Evolutionary conservation across 2,888 invertebrate species (phyloP), one percentile per base, ranked within the genome.

Genomic region (Sinohyriopsis cumingii): DNA sequence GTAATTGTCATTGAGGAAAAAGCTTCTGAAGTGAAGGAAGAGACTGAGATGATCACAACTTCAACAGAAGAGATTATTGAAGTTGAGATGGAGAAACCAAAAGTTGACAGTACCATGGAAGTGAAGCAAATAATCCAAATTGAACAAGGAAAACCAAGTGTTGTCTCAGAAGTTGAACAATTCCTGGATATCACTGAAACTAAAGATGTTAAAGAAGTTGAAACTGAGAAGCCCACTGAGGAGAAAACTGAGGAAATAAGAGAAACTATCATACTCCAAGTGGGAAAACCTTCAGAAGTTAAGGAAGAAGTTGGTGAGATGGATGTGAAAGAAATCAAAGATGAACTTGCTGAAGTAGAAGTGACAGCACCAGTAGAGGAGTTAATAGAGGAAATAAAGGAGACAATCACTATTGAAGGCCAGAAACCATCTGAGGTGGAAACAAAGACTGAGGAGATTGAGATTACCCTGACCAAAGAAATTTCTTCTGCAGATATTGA

Each of bases 161-260:
- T 22, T 19, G 24, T 24, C 20, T 15, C 56, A 18, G 60, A 25
- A 45, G 63, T 65, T 24, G 72, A 69, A 59, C 62, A 63, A 57
- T 20, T 63, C 33, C 7, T n/a, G 18, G 19, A n/a, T 56, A 64
- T 57, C 4, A 57, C 59, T 57, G 65, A 62, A 63, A 60, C 63
- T 18, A 53, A 56, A 25, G 59, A 59, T n/a, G 59, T 63, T 19
- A 1, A 59, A 22, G 64, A 69, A 20, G 19, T 20, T 28, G 63
- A 82, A 59, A 57, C 71, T 19, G 73, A 74, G n/a, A 73, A 77
- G 61, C 69, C 73, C 33, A 70, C 72, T 61, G 78, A 79, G n/a
- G 83, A 82, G 60, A 64, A 72, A 33, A 59, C 64, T 20, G 77
- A 77, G 63, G 69, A 72, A 33, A 69, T 69, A 59, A 69, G 69